These are phyloP conservation scores for Leucophora obtusa DNA, from an alignment of 2,888 invertebrate genomes.

Conservation along the genomic window DNA sequence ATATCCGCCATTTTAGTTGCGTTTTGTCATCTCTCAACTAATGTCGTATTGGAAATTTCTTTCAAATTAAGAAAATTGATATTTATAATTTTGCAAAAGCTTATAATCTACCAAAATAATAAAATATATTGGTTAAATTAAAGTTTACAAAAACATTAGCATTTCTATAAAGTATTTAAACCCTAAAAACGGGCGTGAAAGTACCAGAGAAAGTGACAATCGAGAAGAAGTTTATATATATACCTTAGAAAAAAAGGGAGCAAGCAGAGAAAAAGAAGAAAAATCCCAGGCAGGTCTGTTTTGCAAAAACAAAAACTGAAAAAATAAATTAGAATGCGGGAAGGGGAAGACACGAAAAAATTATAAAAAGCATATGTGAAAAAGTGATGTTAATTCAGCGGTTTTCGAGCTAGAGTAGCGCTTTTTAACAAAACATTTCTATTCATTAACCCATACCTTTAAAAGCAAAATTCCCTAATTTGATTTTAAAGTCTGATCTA, in stretches of 20 bases:
- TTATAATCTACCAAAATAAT: conserved; percentile 69
- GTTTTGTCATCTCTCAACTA: conserved; percentile 72
- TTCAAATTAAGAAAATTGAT: conserved; percentile 67
- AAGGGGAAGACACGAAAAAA: conserved; percentile 14
- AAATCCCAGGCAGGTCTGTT: conserved; percentile 76
- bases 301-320: conserved; percentile 32
- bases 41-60: conserved; percentile 66
- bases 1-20: conserved; percentile 76
- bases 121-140: conserved; percentile 64
- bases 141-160: conserved; percentile 61
- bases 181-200: conserved; percentile 48
- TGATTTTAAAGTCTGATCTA: no score
- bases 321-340: neutral
- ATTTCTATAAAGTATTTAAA: conserved; percentile 31
- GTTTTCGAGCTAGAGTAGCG: no score
- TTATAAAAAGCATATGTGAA: neutral
- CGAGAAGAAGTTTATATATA: conserved; percentile 60
- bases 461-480: no score
- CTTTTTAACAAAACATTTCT: no score
- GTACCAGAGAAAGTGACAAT: no score
- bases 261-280: conserved; percentile 65
- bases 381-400: conserved; percentile 15
- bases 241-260: conserved; percentile 56
- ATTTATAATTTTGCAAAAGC: conserved; percentile 68
- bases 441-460: no score